Evolutionary conservation across 2,797 vertebrate species (phyloP).

Genomic region (Dendrocincla fuliginosa): DNA sequence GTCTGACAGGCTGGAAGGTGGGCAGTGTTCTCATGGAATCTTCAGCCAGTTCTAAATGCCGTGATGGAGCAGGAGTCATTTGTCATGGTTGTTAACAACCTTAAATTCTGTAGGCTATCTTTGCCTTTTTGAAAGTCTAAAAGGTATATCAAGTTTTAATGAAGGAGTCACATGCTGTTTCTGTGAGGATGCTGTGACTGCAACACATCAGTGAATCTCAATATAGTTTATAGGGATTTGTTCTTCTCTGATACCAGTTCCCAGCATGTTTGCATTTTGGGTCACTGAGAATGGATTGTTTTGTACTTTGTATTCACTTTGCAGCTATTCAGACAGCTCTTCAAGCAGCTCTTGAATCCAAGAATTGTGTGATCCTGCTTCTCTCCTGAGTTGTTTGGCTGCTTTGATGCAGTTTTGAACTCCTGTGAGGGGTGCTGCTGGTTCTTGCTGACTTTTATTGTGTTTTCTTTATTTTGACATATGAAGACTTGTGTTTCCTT

Average conservation of each 20-base stretch:
- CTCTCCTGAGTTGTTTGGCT: neutral
- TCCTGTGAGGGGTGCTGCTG: neutral
- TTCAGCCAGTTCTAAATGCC: neutral
- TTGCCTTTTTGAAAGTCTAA: neutral
- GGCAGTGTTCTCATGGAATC: neutral
- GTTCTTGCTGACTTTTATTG: neutral
- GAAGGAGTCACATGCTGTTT: neutral
- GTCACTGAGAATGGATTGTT: neutral
- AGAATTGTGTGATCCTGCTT: neutral
- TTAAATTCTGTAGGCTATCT: neutral
- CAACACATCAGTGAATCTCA: neutral
- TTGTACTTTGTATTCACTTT: neutral
- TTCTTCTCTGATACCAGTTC: neutral
- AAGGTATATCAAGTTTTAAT: neutral
- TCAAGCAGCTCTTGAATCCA: neutral
- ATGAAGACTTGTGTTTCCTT: neutral
- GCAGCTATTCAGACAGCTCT: neutral
- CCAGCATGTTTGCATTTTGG: neutral
- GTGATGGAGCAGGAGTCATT: neutral
- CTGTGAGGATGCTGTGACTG: neutral
- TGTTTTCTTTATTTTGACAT: neutral
- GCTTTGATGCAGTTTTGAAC: neutral
- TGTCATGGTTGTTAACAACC: neutral
- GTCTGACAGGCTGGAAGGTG: neutral
- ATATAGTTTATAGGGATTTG: neutral